Percentiles rank a stretch among this genome's conserved stretches.
Conservation (phyloP, 1,140 invertebrate species). For the Ceratosolen fusciceps region DNA sequence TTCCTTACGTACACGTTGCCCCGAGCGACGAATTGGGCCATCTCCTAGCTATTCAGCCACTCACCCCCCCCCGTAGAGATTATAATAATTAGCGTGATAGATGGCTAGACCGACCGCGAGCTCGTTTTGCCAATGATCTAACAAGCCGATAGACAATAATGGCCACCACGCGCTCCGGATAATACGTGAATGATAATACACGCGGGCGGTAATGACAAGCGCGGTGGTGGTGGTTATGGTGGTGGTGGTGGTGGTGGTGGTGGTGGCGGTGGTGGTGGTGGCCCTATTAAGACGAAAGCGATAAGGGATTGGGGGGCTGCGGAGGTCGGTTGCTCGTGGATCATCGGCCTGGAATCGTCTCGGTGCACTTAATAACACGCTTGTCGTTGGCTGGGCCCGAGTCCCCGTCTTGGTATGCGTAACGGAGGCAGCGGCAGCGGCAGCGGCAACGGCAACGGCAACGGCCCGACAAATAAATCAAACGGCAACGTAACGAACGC, state of each 20-base stretch:
- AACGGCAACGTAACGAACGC: slow-evolving; percentile 29
- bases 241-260: no score
- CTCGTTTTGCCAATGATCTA: no score
- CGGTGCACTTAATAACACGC: slow-evolving; percentile 18
- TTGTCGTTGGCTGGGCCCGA: slow-evolving; percentile 15
- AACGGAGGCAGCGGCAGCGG: no score
- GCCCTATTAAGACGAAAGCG: neutral
- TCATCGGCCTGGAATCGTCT: slow-evolving; percentile 20
- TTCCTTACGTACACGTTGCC: neutral
- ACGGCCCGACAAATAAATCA: slow-evolving; percentile 28
- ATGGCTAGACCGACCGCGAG: no score
- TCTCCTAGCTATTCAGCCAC: no score
- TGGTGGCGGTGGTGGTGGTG: neutral
- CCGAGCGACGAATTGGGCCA: no score
- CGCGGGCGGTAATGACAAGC: neutral
- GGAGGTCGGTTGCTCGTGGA: neutral
- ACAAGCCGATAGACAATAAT: slow-evolving; percentile 1
- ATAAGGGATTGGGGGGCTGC: neutral
- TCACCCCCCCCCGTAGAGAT: no score
- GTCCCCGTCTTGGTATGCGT: no score
- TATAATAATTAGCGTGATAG: no score
- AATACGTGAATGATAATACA: slow-evolving; percentile 15
- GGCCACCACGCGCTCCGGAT: neutral
- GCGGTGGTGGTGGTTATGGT: neutral
- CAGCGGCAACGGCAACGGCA: no score